phyloP scores from a whole-genome alignment of 1,140 invertebrate genomes.

The Nasonia giraulti region DNA sequence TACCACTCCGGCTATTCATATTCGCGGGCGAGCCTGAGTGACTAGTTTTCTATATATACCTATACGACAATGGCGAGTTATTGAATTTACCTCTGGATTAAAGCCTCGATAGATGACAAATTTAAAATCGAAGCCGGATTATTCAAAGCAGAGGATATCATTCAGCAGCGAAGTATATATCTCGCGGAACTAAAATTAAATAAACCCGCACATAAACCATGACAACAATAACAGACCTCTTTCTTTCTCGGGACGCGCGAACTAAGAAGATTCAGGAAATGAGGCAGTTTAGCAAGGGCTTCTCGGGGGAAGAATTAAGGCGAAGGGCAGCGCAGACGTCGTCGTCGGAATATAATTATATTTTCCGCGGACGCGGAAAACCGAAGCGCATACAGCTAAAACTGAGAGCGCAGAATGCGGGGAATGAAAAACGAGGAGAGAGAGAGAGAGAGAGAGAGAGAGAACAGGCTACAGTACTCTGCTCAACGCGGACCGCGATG shows the following conservation, averaged over 20 bases:
- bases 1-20: neutral
- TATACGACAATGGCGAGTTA: neutral
- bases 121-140: neutral
- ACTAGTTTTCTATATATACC: neutral
- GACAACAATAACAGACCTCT: neutral
- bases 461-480: neutral
- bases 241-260: neutral
- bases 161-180: no score
- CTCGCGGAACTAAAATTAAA: no score
- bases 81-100: neutral
- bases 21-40: no score
- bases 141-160: neutral
- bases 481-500: neutral
- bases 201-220: neutral
- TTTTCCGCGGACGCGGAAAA: neutral
- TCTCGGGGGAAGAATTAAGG: conserved; percentile 42
- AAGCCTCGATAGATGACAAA: neutral
- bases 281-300: conserved; percentile 37
- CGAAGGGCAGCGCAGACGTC: conserved; percentile 8
- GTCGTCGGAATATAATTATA: conserved; percentile 35
- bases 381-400: neutral
- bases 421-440: neutral
- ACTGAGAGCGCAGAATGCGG: neutral
- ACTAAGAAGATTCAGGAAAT: conserved; percentile 36
- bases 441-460: no score